Evolutionary conservation across 2,888 invertebrate species (phyloP).

Genomic region (Cephus nigrinus): DNA sequence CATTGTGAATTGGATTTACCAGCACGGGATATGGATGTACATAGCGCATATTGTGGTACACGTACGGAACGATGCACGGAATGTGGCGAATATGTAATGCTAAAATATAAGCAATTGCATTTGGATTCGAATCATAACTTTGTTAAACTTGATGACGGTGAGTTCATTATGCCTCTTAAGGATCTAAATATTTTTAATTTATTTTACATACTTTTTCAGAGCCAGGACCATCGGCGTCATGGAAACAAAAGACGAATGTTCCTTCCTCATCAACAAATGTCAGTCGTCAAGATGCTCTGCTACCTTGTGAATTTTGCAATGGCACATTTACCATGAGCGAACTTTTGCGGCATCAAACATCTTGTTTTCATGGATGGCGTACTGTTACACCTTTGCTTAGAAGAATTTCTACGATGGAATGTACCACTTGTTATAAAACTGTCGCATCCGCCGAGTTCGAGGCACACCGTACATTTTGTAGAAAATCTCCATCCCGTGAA

Average conservation of each 20-base stretch:
- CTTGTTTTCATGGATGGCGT: not conserved
- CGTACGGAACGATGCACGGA: conserved; percentile 77
- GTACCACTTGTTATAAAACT: not conserved
- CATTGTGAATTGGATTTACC: conserved; percentile 76
- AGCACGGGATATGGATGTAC: conserved; percentile 71
- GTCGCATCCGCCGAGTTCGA: not conserved
- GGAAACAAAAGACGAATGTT: conserved; percentile 50
- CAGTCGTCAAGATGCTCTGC: not conserved
- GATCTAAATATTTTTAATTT: not conserved
- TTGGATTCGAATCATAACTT: conserved; percentile 76
- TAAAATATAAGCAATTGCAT: conserved; percentile 75
- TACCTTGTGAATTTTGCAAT: conserved; percentile 5
- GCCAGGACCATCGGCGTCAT: conserved; percentile 67
- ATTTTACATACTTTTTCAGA: conserved; percentile 53
- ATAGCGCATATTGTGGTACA: conserved; percentile 78
- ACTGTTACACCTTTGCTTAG: not conserved
- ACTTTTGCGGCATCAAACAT: not conserved
- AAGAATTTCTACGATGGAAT: not conserved
- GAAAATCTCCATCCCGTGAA: not conserved
- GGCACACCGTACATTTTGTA: not conserved
- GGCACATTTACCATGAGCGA: not conserved
- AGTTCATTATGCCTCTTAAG: conserved; percentile 22
- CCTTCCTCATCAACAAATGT: not conserved
- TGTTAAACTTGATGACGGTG: conserved; percentile 73
- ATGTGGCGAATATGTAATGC: conserved; percentile 78